phyloP scores from a whole-genome alignment of 2,797 vertebrate genomes.

The Allochrocebus solatus region DNA sequence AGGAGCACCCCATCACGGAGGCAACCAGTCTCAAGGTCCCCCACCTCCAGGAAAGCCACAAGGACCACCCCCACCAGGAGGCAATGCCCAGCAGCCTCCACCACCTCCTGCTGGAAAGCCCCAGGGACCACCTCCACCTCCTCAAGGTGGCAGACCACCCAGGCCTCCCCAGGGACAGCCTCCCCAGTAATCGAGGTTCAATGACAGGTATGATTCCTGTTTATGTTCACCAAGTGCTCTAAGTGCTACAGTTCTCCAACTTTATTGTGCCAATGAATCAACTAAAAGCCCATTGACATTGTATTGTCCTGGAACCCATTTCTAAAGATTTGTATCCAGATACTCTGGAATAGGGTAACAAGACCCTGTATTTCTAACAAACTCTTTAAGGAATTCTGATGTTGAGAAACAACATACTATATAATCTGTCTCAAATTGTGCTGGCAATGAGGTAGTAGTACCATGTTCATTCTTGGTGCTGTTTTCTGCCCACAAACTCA shows the following conservation, averaged over 20 bases:
- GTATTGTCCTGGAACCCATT: fast-evolving
- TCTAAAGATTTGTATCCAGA: not conserved
- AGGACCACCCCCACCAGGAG: not conserved
- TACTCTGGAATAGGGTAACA: not conserved
- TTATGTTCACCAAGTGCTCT: not conserved
- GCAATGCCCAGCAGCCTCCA: fast-evolving
- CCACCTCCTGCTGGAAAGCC: no score
- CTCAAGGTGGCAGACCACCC: not conserved
- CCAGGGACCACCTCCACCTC: no score
- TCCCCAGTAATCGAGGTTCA: not conserved
- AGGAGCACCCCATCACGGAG: no score
- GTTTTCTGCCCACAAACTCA: not conserved
- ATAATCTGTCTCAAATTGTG: not conserved
- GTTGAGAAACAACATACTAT: not conserved
- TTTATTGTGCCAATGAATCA: not conserved
- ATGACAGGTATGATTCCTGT: not conserved
- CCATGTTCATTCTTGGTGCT: not conserved
- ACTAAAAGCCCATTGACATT: not conserved
- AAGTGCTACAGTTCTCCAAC: not conserved
- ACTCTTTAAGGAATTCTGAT: not conserved
- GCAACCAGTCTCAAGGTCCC: no score
- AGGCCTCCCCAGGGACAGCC: not conserved
- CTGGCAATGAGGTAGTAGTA: not conserved
- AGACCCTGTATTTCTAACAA: not conserved
- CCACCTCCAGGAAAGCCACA: no score